Conservation (phyloP, 1,140 invertebrate species). For the Bombus sylvicola region DNA sequence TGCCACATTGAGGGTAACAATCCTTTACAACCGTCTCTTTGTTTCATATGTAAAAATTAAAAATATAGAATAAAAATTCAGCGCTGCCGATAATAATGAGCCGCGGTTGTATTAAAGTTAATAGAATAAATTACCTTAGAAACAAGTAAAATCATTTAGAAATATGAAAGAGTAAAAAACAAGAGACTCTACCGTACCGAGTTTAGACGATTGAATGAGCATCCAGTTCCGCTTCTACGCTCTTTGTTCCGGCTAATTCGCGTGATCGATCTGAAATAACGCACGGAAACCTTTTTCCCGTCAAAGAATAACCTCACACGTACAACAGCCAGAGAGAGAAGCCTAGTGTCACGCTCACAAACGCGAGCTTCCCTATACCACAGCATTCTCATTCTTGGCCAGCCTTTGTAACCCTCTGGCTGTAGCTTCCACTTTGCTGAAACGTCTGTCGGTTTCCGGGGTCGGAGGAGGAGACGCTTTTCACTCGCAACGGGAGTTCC, state of each 20-base stretch:
- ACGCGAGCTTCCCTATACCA: constrained; percentile 2
- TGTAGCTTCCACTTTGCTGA: constrained; percentile 9
- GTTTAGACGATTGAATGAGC: neutral
- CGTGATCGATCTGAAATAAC: constrained; percentile 10
- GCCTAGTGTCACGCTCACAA: constrained; percentile 1
- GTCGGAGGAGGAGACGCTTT: constrained; percentile 2
- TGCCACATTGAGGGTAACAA: too few relatives aligned
- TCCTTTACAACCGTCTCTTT: too few relatives aligned
- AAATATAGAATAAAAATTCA: too few relatives aligned
- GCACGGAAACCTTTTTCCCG: neutral
- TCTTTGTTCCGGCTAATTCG: constrained; percentile 7
- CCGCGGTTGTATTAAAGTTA: too few relatives aligned
- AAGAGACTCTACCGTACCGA: neutral
- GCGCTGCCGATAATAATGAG: too few relatives aligned
- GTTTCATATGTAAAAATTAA: too few relatives aligned
- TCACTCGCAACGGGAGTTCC: neutral
- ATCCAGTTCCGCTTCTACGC: neutral
- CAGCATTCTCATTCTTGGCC: constrained; percentile 5
- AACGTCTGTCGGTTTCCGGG: constrained; percentile 21
- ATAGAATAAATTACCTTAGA: too few relatives aligned
- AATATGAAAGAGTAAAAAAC: neutral
- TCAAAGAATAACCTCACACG: neutral
- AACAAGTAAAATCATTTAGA: neutral
- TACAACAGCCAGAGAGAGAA: neutral
- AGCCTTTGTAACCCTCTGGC: constrained; percentile 15